Percentiles rank a stretch among this genome's conserved stretches.
phyloP scores from a whole-genome alignment of 1,140 invertebrate genomes.

The Sitobion miscanthi region DNA sequence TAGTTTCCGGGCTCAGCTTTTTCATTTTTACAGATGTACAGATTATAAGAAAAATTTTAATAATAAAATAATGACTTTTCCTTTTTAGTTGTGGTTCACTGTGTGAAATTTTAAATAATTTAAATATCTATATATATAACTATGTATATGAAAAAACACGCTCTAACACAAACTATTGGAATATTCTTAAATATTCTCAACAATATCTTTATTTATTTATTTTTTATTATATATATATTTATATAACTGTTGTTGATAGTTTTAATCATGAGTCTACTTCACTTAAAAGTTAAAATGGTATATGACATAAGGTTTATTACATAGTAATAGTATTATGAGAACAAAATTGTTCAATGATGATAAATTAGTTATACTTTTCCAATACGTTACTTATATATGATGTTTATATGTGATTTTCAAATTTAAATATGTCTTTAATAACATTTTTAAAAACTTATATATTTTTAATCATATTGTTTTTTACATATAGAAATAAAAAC shows the following conservation, averaged over 20 bases:
- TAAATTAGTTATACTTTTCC: background rate
- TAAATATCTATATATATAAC: background rate
- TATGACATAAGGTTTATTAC: background rate
- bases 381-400: background rate
- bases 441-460: background rate
- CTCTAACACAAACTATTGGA: background rate
- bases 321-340: background rate
- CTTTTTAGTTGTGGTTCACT: background rate
- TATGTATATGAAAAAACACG: background rate
- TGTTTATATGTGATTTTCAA: background rate
- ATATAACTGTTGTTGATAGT: background rate
- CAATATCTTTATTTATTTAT: background rate
- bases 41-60: background rate
- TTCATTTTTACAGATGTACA: background rate
- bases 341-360: background rate
- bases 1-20: background rate
- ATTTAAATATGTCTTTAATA: background rate
- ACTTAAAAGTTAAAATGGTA: background rate
- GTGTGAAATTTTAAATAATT: background rate
- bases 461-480: background rate
- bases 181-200: background rate
- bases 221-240: background rate
- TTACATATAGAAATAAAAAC: background rate
- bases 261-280: background rate
- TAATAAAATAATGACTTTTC: background rate